Conservation (phyloP, 2,888 invertebrate species). For the Cabera pusaria region DNA sequence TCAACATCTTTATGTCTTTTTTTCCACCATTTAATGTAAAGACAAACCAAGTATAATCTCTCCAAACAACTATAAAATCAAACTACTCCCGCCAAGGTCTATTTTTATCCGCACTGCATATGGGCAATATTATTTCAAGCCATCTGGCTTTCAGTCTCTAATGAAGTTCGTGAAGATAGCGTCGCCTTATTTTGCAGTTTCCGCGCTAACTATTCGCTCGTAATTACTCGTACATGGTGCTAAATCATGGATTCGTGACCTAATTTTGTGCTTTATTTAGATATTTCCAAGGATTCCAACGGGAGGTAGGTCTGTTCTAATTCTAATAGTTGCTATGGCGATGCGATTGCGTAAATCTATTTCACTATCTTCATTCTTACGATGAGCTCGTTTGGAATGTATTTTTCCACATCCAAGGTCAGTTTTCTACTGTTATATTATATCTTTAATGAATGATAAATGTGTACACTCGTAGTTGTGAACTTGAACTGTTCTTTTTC, state of each 20-base stretch:
- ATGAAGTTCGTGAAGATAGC: conserved; percentile 41
- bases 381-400: conserved; percentile 39
- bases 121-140: conserved; percentile 69
- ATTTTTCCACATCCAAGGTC: conserved; percentile 50
- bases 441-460: conserved; percentile 6
- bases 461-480: conserved; percentile 9
- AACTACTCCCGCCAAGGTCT: conserved; percentile 73
- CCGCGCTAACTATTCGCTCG: too few relatives aligned
- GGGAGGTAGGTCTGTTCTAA: conserved; percentile 51
- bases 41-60: too few relatives aligned
- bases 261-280: conserved; percentile 60
- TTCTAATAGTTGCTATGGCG: conserved; percentile 59
- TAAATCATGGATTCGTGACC: conserved; percentile 64
- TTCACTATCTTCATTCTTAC: conserved; percentile 38
- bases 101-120: conserved; percentile 67
- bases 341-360: conserved; percentile 44
- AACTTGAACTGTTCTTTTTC: conserved; percentile 20
- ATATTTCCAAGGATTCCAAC: conserved; percentile 48
- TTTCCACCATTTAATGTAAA: too few relatives aligned
- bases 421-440: conserved; percentile 11
- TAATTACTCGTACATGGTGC: conserved; percentile 37
- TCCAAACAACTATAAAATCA: conserved; percentile 65
- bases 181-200: conserved; percentile 35
- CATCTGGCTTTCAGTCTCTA: conserved; percentile 59
- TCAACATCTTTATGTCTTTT: too few relatives aligned